phyloP scores from a whole-genome alignment of 2,797 vertebrate species.

The Eurystomus glaucurus region DNA sequence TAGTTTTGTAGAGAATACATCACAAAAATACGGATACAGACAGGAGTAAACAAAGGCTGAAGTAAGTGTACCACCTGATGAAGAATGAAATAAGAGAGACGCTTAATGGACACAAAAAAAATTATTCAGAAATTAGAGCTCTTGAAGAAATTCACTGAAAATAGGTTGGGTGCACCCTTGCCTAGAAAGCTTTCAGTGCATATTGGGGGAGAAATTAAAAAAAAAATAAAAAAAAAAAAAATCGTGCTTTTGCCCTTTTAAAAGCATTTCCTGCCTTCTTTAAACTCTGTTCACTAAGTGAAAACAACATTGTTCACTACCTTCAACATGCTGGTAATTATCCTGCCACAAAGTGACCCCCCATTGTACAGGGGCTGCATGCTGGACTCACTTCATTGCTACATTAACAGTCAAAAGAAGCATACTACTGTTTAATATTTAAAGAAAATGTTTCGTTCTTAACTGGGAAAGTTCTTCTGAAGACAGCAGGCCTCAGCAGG shows the following conservation, averaged over 20 bases:
- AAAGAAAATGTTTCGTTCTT: constrained; percentile 60
- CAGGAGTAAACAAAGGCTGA: background rate
- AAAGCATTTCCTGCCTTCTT: constrained; percentile 5
- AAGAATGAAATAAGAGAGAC: background rate
- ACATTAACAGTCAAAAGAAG: constrained; percentile 57
- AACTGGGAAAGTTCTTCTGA: constrained; percentile 56
- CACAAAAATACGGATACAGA: background rate
- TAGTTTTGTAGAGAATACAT: background rate
- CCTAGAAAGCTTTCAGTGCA: background rate
- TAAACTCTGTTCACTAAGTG: background rate
- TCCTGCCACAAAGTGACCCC: constrained; percentile 44
- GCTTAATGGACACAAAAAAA: background rate
- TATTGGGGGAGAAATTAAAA: background rate
- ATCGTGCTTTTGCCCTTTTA: background rate
- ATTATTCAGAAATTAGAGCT: background rate
- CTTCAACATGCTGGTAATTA: constrained; percentile 25
- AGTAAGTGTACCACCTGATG: background rate
- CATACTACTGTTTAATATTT: constrained; percentile 50
- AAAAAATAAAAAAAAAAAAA: background rate
- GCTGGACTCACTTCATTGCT: constrained; percentile 24
- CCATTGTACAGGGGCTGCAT: background rate
- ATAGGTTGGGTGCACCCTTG: background rate
- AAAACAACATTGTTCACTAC: constrained; percentile 51
- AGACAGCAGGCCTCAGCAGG: constrained; percentile 73
- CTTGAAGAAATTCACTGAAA: background rate